Conservation (phyloP, 2,797 vertebrate genomes). For the Mus minutoides region DNA sequence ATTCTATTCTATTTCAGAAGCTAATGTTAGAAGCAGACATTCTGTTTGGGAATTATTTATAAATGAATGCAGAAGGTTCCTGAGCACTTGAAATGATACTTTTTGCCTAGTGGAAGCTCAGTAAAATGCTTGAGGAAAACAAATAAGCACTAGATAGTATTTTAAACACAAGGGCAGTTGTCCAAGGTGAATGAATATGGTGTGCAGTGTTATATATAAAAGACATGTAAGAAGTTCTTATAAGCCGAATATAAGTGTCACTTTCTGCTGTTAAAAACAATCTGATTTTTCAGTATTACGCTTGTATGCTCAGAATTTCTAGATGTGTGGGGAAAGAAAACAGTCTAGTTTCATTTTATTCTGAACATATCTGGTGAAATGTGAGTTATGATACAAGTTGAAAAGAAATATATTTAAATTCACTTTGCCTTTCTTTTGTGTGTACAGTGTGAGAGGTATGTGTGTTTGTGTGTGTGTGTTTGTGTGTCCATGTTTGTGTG, state of each 20-base stretch:
- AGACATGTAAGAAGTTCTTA: not conserved
- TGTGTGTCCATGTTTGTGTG: too few species aligned
- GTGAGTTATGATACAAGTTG: not conserved
- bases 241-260: not conserved
- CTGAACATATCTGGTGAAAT: not conserved
- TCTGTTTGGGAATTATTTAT: constrained; percentile 80
- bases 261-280: constrained; percentile 6
- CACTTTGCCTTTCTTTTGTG: not conserved
- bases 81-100: constrained; percentile 51
- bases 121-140: constrained; percentile 55
- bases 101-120: constrained; percentile 54
- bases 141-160: constrained; percentile 59
- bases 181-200: constrained; percentile 33
- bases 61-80: constrained; percentile 69
- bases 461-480: not conserved
- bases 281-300: not conserved
- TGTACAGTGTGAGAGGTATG: not conserved
- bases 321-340: not conserved
- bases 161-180: constrained; percentile 22
- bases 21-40: constrained; percentile 74
- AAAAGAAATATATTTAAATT: constrained; percentile 49
- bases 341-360: constrained; percentile 27
- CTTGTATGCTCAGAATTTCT: not conserved
- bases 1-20: constrained; percentile 77
- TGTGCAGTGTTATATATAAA: constrained; percentile 2